phyloP scores from a whole-genome alignment of 1,140 invertebrate genomes.

The Agraylea sexmaculata region DNA sequence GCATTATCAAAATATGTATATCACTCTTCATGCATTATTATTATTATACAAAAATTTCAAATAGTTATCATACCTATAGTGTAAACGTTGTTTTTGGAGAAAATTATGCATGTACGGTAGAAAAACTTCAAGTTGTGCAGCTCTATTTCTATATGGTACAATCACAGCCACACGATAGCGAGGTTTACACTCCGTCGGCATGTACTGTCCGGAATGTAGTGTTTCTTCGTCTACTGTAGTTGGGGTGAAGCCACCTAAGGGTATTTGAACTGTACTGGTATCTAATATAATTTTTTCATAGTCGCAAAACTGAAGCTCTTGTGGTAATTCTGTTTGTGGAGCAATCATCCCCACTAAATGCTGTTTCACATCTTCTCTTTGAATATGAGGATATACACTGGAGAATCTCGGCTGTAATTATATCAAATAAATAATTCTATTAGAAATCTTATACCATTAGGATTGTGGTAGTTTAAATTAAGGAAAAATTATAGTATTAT shows the following conservation, averaged over 20 bases:
- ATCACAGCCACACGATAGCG: conserved; percentile 74
- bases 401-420: conserved; percentile 11
- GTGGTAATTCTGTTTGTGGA: conserved; percentile 23
- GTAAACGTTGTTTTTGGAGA: conserved; percentile 72
- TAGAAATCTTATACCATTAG: too few species aligned
- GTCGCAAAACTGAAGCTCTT: conserved; percentile 20
- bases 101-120: conserved; percentile 84
- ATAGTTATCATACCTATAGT: conserved; percentile 48
- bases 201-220: conserved; percentile 48
- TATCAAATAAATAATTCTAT: too few species aligned
- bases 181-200: conserved; percentile 59
- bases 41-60: not conserved
- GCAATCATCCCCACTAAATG: conserved; percentile 23
- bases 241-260: too few species aligned
- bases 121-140: conserved; percentile 67
- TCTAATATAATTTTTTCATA: conserved; percentile 23
- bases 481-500: too few species aligned
- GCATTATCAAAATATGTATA: not conserved
- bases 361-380: conserved; percentile 1
- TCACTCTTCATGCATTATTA: not conserved
- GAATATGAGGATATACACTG: conserved; percentile 7
- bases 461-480: too few species aligned
- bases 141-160: conserved; percentile 77
- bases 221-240: conserved; percentile 16
- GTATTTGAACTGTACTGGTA: too few species aligned